Evolutionary conservation across 2,113 vertebrate species (phyloP).

Genomic region (Choloepus hoffmanni): DNA sequence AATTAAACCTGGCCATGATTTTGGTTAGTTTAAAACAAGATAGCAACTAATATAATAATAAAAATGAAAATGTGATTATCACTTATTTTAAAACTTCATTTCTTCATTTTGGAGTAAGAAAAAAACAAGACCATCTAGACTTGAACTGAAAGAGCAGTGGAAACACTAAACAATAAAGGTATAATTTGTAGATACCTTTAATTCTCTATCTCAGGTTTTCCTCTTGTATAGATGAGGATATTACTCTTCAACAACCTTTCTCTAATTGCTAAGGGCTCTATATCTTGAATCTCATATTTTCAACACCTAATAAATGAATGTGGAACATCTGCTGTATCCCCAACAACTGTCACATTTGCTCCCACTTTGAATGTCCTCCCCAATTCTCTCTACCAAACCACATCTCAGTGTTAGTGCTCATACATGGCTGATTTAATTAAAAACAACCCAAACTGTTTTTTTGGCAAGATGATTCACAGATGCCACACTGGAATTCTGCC

Average conservation of each 20-base stretch:
- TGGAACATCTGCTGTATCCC: slow-evolving; percentile 14
- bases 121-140: neutral
- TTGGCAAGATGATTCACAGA: slow-evolving; percentile 63
- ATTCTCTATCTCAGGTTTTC: slow-evolving; percentile 46
- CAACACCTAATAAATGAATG: slow-evolving; percentile 58
- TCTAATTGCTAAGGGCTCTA: slow-evolving; percentile 38
- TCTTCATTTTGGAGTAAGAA: slow-evolving; percentile 38
- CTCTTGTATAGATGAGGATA: neutral
- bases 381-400: slow-evolving; percentile 26
- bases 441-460: slow-evolving; percentile 59
- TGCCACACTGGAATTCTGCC: slow-evolving; percentile 65
- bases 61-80: slow-evolving; percentile 48
- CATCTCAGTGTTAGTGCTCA: slow-evolving; percentile 56
- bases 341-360: slow-evolving; percentile 49
- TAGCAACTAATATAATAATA: slow-evolving; percentile 29
- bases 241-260: slow-evolving; percentile 48
- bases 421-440: slow-evolving; percentile 50
- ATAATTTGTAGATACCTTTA: slow-evolving; percentile 52
- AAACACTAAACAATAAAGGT: slow-evolving; percentile 20
- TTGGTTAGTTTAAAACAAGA: slow-evolving; percentile 63
- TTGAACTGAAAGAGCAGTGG: neutral
- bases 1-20: slow-evolving; percentile 34
- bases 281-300: slow-evolving; percentile 57
- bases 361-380: slow-evolving; percentile 23
- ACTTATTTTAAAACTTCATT: slow-evolving; percentile 38